phyloP scores from a whole-genome alignment of 2,113 vertebrate species.

The Glareola pratincola region DNA sequence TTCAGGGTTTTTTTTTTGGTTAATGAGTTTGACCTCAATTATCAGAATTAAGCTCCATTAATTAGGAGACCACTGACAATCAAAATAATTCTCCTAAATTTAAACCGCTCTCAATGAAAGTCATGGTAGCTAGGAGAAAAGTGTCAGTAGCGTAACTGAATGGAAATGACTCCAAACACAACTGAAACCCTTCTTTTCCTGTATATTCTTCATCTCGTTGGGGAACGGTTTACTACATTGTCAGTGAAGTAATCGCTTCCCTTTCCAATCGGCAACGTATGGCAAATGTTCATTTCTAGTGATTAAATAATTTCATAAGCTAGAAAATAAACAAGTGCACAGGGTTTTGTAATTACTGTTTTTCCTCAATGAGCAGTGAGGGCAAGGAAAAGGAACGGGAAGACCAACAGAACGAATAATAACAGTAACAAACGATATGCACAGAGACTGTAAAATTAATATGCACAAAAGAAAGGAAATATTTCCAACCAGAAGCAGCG shows the following conservation, averaged over 20 bases:
- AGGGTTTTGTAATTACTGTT: neutral
- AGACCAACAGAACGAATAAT: neutral
- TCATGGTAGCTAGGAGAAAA: neutral
- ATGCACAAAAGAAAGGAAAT: neutral
- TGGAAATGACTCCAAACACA: neutral
- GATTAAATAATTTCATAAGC: neutral
- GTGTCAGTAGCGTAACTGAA: neutral
- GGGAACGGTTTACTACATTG: neutral
- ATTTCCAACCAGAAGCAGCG: neutral
- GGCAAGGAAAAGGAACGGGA: neutral
- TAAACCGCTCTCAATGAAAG: neutral
- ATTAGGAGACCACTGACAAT: neutral
- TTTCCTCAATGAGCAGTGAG: neutral
- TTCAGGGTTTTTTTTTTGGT: neutral
- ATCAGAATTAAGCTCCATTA: neutral
- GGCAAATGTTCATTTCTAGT: neutral
- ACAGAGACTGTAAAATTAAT: neutral
- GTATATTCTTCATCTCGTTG: neutral
- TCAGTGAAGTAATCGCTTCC: fast-evolving
- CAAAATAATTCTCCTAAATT: neutral
- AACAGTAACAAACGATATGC: neutral
- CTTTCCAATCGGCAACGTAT: neutral
- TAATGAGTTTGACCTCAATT: constrained; percentile 4
- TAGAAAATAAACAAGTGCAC: neutral
- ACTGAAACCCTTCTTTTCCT: neutral